A percentile compares a stretch with the other conserved stretches of the same genome.
Evolutionary conservation across 2,113 vertebrate species (phyloP).

Genomic region (Cisticola juncidis): DNA sequence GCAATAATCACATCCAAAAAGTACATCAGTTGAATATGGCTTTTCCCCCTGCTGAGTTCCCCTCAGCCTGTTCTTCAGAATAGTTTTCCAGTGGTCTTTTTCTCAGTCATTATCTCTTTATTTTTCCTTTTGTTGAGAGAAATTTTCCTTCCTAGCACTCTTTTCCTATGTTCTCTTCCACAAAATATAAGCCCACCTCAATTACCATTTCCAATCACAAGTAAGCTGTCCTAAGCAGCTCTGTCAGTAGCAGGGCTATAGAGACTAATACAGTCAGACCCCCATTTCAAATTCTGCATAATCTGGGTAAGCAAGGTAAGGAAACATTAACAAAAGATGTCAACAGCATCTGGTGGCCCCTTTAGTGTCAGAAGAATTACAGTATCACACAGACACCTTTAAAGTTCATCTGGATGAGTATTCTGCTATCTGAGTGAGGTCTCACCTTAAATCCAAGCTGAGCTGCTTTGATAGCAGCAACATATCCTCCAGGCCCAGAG

Average conservation of each 20-base stretch:
- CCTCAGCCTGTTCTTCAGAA: neutral
- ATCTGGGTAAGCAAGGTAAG: neutral
- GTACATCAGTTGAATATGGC: fast-evolving
- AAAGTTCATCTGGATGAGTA: neutral
- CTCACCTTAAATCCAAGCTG: constrained; percentile 94
- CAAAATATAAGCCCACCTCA: neutral
- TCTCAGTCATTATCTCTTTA: neutral
- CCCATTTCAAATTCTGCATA: neutral
- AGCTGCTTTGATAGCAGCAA: constrained; percentile 97
- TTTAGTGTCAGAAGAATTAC: neutral
- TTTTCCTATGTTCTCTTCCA: neutral
- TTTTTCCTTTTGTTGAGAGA: neutral
- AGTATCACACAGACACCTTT: neutral
- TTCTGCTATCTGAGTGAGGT: neutral
- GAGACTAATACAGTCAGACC: neutral
- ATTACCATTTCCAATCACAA: neutral
- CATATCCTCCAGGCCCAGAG: constrained; percentile 95
- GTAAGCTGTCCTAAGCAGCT: neutral
- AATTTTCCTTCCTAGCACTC: neutral
- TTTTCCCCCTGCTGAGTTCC: neutral
- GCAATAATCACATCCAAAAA: neutral
- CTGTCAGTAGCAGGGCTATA: neutral
- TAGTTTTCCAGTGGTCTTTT: neutral
- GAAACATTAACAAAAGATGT: neutral
- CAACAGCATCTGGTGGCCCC: neutral